Evolutionary conservation across 2,113 vertebrate species (phyloP).

Genomic region (Varanus salvator): DNA sequence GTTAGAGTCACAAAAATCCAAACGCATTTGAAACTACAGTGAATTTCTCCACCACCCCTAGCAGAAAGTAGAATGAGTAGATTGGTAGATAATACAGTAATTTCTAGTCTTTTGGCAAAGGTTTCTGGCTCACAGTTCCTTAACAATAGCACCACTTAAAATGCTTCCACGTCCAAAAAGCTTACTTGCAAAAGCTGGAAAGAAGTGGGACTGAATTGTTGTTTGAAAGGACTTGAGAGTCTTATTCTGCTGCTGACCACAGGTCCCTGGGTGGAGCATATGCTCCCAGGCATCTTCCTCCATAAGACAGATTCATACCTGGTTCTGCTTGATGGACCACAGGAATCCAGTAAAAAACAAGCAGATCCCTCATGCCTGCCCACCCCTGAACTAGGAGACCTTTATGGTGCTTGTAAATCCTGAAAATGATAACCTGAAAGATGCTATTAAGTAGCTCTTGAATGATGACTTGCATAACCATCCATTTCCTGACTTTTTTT

Average conservation of each 20-base stretch:
- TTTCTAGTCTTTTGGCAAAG: background rate
- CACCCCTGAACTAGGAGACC: conserved; percentile 31
- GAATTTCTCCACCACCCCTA: too few species aligned
- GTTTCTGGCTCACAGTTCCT: background rate
- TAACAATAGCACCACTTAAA: background rate
- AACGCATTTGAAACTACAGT: too few species aligned
- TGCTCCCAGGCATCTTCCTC: background rate
- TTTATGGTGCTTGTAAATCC: conserved; percentile 55
- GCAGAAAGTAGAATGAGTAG: background rate
- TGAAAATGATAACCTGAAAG: conserved; percentile 64
- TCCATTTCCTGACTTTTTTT: conserved; percentile 49
- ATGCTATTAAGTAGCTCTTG: conserved; percentile 55
- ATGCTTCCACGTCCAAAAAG: background rate
- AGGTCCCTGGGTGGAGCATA: background rate
- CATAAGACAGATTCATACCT: background rate
- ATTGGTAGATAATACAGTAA: background rate
- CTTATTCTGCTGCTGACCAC: background rate
- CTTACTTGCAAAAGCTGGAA: too few species aligned
- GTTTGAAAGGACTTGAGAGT: background rate
- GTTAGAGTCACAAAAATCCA: too few species aligned
- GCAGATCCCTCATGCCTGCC: background rate
- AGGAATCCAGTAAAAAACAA: background rate
- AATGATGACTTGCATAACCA: conserved; percentile 57
- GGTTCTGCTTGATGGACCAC: background rate
- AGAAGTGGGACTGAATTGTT: background rate